These are phyloP conservation scores for Procapra przewalskii DNA, from an alignment of 2,113 vertebrate genomes.

Conservation along the genomic window DNA sequence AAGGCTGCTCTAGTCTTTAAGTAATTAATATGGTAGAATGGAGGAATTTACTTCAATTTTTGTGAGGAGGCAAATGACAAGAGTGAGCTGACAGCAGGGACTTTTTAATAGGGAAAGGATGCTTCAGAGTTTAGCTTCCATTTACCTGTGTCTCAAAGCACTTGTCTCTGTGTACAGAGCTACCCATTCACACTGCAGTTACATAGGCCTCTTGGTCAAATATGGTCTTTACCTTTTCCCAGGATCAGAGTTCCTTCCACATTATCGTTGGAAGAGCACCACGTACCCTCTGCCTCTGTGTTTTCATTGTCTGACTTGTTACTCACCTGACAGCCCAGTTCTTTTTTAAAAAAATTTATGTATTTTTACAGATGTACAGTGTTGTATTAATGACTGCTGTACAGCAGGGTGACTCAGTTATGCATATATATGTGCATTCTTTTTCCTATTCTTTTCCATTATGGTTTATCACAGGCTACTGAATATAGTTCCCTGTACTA, in stretches of 20 bases:
- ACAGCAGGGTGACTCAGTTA: neutral
- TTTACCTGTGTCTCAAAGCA: neutral
- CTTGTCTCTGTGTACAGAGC: neutral
- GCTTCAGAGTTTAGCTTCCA: neutral
- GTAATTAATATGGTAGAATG: neutral
- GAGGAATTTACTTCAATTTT: neutral
- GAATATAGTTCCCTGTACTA: neutral
- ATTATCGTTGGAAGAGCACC: neutral
- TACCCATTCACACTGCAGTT: neutral
- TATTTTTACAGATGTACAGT: neutral
- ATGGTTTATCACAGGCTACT: neutral
- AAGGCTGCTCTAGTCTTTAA: neutral
- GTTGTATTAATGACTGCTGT: neutral
- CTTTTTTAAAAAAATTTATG: neutral
- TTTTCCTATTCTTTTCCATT: neutral
- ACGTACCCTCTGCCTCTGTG: neutral
- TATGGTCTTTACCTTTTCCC: neutral
- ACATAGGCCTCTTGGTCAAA: neutral
- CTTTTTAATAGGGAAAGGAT: neutral
- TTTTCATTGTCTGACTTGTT: neutral
- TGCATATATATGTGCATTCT: neutral
- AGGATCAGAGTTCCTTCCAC: neutral
- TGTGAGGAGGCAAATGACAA: neutral
- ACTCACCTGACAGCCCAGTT: neutral
- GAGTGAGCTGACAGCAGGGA: neutral